These are phyloP conservation scores for Anthoscopus minutus DNA, from an alignment of 2,113 vertebrate genomes.

Conservation along the genomic window DNA sequence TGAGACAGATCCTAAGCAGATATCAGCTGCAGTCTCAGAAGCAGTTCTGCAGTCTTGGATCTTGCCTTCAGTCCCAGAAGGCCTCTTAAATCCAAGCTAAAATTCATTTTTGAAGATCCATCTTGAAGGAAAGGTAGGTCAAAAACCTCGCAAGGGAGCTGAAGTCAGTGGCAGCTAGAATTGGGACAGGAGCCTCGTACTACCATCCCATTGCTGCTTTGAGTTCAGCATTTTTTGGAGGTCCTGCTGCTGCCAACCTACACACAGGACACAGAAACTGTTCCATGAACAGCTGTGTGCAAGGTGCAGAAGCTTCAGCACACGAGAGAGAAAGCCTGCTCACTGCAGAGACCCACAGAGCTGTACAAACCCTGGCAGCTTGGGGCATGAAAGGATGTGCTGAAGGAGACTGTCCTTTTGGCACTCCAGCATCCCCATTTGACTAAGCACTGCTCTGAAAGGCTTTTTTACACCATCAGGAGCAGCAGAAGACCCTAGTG, in stretches of 20 bases:
- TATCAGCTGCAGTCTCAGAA: neutral
- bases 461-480: neutral
- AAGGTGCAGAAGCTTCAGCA: neutral
- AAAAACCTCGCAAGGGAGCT: neutral
- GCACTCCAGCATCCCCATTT: neutral
- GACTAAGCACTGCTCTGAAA: neutral
- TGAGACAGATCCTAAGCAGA: neutral
- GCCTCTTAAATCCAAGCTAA: neutral
- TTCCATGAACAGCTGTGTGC: too few species aligned
- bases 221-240: neutral
- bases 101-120: neutral
- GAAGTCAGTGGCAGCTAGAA: neutral
- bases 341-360: neutral
- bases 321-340: rapidly evolving
- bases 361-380: neutral
- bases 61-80: neutral
- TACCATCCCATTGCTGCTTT: neutral
- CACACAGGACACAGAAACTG: neutral
- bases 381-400: neutral
- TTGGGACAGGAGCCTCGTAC: neutral
- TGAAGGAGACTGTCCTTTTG: neutral
- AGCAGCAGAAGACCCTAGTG: neutral
- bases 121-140: neutral
- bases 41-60: neutral
- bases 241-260: neutral